Conservation (phyloP, 2,888 invertebrate species). For the Drosophila differens region DNA sequence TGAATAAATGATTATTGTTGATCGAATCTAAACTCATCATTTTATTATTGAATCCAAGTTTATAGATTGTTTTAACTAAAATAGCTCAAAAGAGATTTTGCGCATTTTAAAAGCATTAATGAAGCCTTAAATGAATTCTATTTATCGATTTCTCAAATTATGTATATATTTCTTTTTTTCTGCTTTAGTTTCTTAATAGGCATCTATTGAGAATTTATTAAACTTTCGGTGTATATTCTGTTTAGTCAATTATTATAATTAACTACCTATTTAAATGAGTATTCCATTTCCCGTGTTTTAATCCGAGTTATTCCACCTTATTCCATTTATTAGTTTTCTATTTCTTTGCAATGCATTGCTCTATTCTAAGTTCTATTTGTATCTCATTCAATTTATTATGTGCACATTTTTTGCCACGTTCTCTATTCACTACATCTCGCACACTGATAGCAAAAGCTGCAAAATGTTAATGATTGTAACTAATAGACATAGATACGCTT, state of each 20-base stretch:
- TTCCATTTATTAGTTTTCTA: not conserved
- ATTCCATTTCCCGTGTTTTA: not conserved
- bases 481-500: not conserved
- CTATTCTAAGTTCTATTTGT: conserved; percentile 20
- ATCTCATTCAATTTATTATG: not conserved
- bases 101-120: not conserved
- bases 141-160: not conserved
- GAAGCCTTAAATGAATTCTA: not conserved
- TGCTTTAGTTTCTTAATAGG: not conserved
- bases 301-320: not conserved
- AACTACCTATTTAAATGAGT: no score
- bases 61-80: not conserved
- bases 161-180: not conserved
- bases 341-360: not conserved
- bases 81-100: not conserved
- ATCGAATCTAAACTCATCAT: not conserved
- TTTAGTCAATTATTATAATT: not conserved
- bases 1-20: conserved; percentile 63
- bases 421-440: not conserved
- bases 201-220: not conserved
- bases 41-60: not conserved
- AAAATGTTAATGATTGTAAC: conserved; percentile 1
- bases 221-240: not conserved
- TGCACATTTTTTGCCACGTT: conserved; percentile 5
- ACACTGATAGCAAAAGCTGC: not conserved